Percentiles rank a stretch among this genome's conserved stretches.
Evolutionary conservation across 2,797 vertebrate genomes (phyloP).

Genomic region (Bryconaethiops microstoma): DNA sequence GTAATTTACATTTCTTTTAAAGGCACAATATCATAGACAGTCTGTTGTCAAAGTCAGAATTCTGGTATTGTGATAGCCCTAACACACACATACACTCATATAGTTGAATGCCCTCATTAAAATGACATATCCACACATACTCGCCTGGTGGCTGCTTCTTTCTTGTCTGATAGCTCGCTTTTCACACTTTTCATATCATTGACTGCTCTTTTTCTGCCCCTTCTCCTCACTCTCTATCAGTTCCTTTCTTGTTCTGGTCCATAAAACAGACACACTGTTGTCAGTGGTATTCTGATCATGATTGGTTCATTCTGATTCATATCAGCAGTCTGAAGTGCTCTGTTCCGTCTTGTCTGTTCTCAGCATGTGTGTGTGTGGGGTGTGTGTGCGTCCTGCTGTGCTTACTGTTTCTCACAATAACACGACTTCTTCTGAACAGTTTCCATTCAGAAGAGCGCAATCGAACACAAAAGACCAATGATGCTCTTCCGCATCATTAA

Average conservation of each 20-base stretch:
- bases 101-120: background rate
- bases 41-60: too few relatives aligned
- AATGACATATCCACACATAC: background rate
- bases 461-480: background rate
- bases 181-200: background rate
- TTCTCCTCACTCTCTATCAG: background rate
- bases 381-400: background rate
- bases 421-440: conserved; percentile 9
- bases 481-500: background rate
- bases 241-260: background rate
- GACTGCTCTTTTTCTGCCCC: background rate
- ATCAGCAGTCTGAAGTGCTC: conserved; percentile 29
- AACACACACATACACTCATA: conserved; percentile 33
- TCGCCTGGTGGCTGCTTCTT: background rate
- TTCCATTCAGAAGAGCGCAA: background rate
- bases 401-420: conserved; percentile 8
- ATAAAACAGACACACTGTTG: conserved; percentile 3
- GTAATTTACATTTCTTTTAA: too few relatives aligned
- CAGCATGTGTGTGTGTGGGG: background rate
- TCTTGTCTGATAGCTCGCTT: background rate
- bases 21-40: too few relatives aligned
- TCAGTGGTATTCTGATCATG: conserved; percentile 19
- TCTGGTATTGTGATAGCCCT: too few relatives aligned
- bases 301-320: conserved; percentile 25
- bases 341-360: conserved; percentile 21